Evolutionary conservation across 2,797 vertebrate genomes (phyloP), one percentile per base, ranked within the genome.

Genomic region (Chloroceryle amazona): DNA sequence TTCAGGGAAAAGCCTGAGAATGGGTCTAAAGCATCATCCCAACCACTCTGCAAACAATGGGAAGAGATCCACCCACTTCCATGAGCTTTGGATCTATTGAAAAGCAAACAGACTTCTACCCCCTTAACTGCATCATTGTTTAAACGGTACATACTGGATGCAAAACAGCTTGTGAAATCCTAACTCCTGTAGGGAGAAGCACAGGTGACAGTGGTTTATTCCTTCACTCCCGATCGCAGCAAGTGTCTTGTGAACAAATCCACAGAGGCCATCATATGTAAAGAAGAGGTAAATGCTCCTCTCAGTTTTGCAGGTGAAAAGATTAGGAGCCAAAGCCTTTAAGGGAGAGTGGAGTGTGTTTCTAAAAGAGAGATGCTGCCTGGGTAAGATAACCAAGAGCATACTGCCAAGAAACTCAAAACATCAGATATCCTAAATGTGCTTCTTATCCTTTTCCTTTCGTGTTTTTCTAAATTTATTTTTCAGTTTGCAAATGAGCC

Each of bases 111-210:
- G 0, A 14, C 19, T 1, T 1, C 65, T 42, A 81, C 28, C 86
- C 6, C 25, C 18, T 4, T 44, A n/a, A 54, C 5, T 7, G 6
- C 68, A 51, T 6, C 0, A 49, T 49, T 1, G 0, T 60, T 92
- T 22, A 28, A 19, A 62, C 0, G 3, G 25, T 39, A 9, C 8
- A 37, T 0, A 39, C 13, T 0, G 1, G 16, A 42, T 25, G 37
- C 11, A 72, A 65, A 87, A 54, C 2, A n/a, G 39, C 14, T 79
- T 67, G 49, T 74, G 82, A 73, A 62, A 81, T 62, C 61, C 25
- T 51, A 80, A 41, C 20, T 46, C 37, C 28, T 47, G 63, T 44
- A 47, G 46, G 91, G 46, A 89, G 20, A 63, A 47, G 16, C 23
- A 55, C 4, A 8, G 5, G 54, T 89, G 21, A 57, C 5, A 65